Base-by-base conservation (phyloP, 23 tunicate species). In the Oikopleura dioica region DNA sequence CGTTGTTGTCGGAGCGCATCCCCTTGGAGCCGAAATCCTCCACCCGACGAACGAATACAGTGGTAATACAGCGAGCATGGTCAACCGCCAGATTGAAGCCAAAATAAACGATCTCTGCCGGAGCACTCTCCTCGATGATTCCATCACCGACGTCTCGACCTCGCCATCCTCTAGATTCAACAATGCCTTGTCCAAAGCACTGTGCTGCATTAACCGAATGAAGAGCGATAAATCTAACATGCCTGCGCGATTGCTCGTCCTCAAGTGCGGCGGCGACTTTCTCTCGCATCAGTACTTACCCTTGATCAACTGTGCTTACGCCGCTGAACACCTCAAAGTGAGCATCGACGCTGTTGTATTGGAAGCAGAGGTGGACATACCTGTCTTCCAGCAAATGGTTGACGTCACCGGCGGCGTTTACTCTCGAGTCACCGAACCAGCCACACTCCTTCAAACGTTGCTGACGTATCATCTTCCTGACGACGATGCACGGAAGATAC, bases 221-320 rank as follows among this genome's bases (percentile, higher is more conserved):
- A 63, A 63, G 33, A 23, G 26, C 16, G 72, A 63, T 12, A 2
- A 23, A 24, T 2, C 29, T 2, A 2, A 16, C 33, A 2, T 63
- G 30, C 2, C 33, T 21, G 72, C 72, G 32, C 29, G 72, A 2
- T 16, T 24, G 16, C 33, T 63, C 2, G 29, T 63, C 32, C 16
- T 63, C 72, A 63, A 63, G 33, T 63, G 72, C 26, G 72, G 72
- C 29, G 72, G 30, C 29, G 72, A 63, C 33, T 63, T 63, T 63
- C 26, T 63, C 30, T 16, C 72, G 4, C 16, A 63, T 63, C 72
- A 63, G 26, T 63, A 63, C 33, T 28, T 63, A 2, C 30, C 72
- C 29, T 2, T 63, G 2, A 63, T 31, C 2, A 63, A 63, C 26
- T 23, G 30, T 28, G 30, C 72, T 28, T 63, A 12, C 26, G 72